A percentile compares a stretch with the other conserved stretches of the same genome.
phyloP scores from a whole-genome alignment of 1,140 invertebrate species.

The Nasonia longicornis region DNA sequence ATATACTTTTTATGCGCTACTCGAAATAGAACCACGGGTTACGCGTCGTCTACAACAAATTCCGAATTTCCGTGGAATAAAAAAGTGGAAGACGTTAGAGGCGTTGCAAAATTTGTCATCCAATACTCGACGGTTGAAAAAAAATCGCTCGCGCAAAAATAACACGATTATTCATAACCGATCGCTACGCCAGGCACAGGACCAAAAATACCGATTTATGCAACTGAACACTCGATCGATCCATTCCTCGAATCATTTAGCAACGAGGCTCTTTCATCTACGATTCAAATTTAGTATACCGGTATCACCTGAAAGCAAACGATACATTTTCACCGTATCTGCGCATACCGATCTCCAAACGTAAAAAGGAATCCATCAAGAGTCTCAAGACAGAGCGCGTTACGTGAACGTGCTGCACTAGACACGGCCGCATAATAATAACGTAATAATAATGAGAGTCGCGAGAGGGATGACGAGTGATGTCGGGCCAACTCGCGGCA shows the following conservation, averaged over 20 bases:
- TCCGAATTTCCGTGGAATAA: too few species aligned
- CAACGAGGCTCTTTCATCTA: background rate
- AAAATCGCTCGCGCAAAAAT: background rate
- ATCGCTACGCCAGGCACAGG: background rate
- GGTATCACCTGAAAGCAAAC: too few species aligned
- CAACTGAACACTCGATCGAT: background rate
- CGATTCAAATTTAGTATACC: too few species aligned
- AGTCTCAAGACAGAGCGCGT: background rate
- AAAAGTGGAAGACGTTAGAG: too few species aligned
- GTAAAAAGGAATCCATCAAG: too few species aligned
- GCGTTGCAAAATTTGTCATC: background rate
- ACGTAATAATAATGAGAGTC: conserved; percentile 8
- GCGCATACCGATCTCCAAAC: too few species aligned
- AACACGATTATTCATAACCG: background rate
- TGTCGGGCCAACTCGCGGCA: background rate
- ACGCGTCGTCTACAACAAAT: too few species aligned
- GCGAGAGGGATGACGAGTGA: background rate
- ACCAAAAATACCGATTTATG: background rate
- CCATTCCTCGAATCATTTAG: background rate
- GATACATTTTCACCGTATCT: too few species aligned
- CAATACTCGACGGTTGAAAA: background rate
- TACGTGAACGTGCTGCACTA: background rate
- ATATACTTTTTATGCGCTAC: too few species aligned
- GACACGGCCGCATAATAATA: background rate
- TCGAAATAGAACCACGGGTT: too few species aligned